These are phyloP conservation scores for Acanthiza pusilla DNA, from an alignment of 2,797 vertebrate genomes.

Conservation along the genomic window DNA sequence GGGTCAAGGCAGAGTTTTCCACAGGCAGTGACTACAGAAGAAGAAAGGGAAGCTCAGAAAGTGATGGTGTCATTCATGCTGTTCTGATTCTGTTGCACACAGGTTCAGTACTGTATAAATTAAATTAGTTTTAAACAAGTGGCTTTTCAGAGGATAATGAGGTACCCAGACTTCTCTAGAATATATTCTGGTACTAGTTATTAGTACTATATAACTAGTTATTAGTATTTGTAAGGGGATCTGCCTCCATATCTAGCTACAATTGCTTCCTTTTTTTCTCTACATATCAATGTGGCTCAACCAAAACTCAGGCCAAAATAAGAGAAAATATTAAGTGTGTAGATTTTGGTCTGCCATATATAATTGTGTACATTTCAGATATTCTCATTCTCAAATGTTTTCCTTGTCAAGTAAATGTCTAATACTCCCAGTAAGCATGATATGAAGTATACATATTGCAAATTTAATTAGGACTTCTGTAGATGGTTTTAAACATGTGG, in stretches of 20 bases:
- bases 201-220: neutral
- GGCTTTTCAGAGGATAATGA: neutral
- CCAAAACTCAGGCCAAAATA: neutral
- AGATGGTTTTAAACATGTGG: neutral
- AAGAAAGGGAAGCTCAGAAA: neutral
- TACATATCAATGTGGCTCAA: fast-evolving
- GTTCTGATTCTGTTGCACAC: neutral
- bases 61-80: fast-evolving
- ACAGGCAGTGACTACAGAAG: neutral
- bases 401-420: neutral
- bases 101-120: neutral
- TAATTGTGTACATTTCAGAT: neutral
- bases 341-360: neutral
- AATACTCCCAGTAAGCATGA: neutral
- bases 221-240: neutral
- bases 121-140: neutral
- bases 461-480: neutral
- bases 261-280: neutral
- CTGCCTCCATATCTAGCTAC: neutral
- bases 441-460: neutral
- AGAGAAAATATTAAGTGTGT: neutral
- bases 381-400: neutral
- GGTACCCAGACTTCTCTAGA: neutral
- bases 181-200: neutral
- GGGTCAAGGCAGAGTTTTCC: neutral